Conservation (phyloP, 2,888 invertebrate genomes). For the Aspidiotus rigidus region DNA sequence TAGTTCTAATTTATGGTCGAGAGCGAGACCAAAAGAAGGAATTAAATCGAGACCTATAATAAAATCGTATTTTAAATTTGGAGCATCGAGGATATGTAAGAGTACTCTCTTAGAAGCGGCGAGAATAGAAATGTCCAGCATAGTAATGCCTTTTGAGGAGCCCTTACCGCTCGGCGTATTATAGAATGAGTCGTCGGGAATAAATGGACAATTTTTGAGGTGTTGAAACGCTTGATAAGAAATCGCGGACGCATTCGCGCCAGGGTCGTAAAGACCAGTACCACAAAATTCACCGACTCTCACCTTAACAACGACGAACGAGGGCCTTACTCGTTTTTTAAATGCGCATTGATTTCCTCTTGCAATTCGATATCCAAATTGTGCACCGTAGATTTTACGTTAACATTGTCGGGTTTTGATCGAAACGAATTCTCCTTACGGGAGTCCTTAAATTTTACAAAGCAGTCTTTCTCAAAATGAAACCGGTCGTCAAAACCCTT, state of each 20-base stretch:
- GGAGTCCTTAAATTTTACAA: neutral
- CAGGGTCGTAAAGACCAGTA: constrained; percentile 1
- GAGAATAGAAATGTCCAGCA: neutral
- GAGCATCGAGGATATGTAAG: neutral
- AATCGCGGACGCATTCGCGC: neutral
- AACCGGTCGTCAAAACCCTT: neutral
- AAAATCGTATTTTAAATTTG: neutral
- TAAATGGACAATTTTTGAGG: neutral
- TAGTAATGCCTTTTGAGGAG: neutral
- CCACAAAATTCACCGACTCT: neutral
- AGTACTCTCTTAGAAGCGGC: neutral
- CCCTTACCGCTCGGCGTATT: neutral
- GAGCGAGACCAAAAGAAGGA: neutral
- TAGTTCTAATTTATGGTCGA: neutral
- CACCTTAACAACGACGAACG: constrained; percentile 1
- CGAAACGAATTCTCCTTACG: neutral
- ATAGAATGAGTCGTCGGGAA: neutral
- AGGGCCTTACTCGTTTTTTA: constrained; percentile 1
- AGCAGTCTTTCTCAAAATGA: neutral
- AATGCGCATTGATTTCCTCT: neutral
- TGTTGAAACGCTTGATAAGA: neutral
- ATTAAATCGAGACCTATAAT: constrained; percentile 1
- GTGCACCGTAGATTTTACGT: neutral
- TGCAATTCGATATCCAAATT: constrained; percentile 2
- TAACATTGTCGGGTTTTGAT: neutral